These are phyloP conservation scores for Cynodonichthys magdalenae DNA, from an alignment of 2,797 vertebrate species.

Conservation along the genomic window DNA sequence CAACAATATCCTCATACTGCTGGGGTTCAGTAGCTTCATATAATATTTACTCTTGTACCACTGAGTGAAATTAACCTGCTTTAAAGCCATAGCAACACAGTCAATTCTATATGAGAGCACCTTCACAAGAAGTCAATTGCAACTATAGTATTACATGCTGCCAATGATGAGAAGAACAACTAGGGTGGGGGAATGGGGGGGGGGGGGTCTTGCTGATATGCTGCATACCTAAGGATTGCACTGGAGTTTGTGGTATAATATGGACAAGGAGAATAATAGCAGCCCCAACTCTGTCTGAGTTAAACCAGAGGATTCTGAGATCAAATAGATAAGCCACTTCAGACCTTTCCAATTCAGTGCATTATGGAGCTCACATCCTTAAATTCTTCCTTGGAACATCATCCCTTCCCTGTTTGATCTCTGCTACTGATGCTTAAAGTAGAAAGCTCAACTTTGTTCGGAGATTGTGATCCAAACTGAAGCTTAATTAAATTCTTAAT, in stretches of 20 bases:
- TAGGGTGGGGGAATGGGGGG: conserved; percentile 59
- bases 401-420: conserved; percentile 63
- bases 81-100: conserved; percentile 67
- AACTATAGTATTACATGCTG: conserved; percentile 75
- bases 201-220: conserved; percentile 52
- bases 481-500: conserved; percentile 74
- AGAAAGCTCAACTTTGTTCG: conserved; percentile 44
- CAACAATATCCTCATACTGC: conserved; percentile 58
- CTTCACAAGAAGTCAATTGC: conserved; percentile 73
- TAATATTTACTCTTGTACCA: conserved; percentile 72
- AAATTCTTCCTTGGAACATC: conserved; percentile 60
- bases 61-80: conserved; percentile 76
- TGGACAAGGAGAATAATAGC: conserved; percentile 61
- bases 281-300: conserved; percentile 58
- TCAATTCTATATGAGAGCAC: conserved; percentile 67
- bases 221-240: conserved; percentile 62
- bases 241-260: conserved; percentile 66
- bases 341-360: conserved; percentile 70
- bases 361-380: conserved; percentile 64
- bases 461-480: conserved; percentile 64
- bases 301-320: conserved; percentile 72
- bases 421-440: conserved; percentile 53
- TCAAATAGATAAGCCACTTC: conserved; percentile 76
- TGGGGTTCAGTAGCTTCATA: conserved; percentile 65
- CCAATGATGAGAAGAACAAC: conserved; percentile 67